phyloP scores from a whole-genome alignment of 2,797 vertebrate genomes.

The Distichodus sexfasciatus region DNA sequence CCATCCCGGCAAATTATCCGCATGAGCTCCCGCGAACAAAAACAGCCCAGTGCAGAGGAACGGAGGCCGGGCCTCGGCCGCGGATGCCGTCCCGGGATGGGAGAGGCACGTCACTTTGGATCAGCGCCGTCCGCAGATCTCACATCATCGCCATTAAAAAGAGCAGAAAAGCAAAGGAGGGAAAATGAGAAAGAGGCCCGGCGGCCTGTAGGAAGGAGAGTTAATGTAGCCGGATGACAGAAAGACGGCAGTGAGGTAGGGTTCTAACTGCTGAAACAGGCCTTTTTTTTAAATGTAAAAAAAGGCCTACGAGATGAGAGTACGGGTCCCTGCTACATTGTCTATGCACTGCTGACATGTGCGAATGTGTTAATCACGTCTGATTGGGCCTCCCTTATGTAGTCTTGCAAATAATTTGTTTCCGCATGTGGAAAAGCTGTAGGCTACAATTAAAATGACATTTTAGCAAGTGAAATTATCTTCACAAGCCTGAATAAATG shows the following conservation, averaged over 20 bases:
- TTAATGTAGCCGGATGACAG: neutral
- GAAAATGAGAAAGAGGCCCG: constrained; percentile 21
- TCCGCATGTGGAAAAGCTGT: neutral
- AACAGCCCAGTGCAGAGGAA: constrained; percentile 75
- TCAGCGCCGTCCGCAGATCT: constrained; percentile 70
- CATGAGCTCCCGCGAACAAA: constrained; percentile 78
- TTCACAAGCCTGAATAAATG: neutral
- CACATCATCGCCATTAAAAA: constrained; percentile 68
- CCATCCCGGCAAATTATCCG: constrained; percentile 81
- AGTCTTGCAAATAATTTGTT: constrained; percentile 7
- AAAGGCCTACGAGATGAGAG: constrained; percentile 5
- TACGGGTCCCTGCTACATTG: constrained; percentile 2
- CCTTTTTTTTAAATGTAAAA: constrained; percentile 10
- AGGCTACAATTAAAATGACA: neutral
- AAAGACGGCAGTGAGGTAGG: neutral
- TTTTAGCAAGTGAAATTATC: neutral
- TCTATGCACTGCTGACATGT: constrained; percentile 4
- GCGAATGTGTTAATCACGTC: constrained; percentile 19
- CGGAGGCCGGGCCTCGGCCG: constrained; percentile 68
- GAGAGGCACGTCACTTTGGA: constrained; percentile 73
- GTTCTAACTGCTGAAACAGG: constrained; percentile 26
- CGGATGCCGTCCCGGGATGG: constrained; percentile 68
- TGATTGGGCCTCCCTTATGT: constrained; percentile 19
- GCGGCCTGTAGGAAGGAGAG: neutral
- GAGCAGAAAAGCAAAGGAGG: constrained; percentile 23